Evolutionary conservation across 2,113 vertebrate genomes (phyloP).

Genomic region (Pavo muticus): DNA sequence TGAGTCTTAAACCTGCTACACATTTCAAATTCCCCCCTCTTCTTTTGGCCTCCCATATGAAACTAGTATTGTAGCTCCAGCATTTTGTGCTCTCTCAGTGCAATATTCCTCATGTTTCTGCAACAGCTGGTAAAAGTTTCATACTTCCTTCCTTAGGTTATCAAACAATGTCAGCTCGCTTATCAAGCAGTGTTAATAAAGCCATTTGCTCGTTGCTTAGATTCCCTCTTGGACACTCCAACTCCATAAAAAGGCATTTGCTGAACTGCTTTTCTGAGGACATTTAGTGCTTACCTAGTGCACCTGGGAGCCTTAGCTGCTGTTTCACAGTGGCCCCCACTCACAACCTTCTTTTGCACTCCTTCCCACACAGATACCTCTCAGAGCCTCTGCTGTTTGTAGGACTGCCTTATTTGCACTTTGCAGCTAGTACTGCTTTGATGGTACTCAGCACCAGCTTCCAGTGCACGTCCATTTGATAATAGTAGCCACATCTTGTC

Average conservation of each 20-base stretch:
- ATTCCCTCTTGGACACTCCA: not conserved
- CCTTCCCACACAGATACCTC: not conserved
- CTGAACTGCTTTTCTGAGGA: not conserved
- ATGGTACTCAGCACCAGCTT: not conserved
- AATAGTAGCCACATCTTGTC: not conserved
- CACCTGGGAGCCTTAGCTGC: not conserved
- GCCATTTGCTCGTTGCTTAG: not conserved
- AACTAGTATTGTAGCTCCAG: not conserved
- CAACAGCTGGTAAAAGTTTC: not conserved
- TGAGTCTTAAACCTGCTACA: not conserved
- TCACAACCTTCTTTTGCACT: not conserved
- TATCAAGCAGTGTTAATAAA: not conserved
- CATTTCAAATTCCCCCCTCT: not conserved
- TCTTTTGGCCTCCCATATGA: not conserved
- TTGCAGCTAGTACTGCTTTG: not conserved
- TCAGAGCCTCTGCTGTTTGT: not conserved
- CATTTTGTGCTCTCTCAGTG: not conserved
- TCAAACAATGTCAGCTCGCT: not conserved
- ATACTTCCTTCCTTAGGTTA: not conserved
- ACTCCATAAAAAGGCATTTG: not conserved
- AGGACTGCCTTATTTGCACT: not conserved
- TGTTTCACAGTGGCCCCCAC: not conserved
- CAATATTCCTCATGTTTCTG: not conserved
- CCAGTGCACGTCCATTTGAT: fast-evolving
- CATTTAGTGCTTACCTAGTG: not conserved